These are phyloP conservation scores for Trisateles emortualis DNA, from an alignment of 2,888 invertebrate species.

Conservation along the genomic window DNA sequence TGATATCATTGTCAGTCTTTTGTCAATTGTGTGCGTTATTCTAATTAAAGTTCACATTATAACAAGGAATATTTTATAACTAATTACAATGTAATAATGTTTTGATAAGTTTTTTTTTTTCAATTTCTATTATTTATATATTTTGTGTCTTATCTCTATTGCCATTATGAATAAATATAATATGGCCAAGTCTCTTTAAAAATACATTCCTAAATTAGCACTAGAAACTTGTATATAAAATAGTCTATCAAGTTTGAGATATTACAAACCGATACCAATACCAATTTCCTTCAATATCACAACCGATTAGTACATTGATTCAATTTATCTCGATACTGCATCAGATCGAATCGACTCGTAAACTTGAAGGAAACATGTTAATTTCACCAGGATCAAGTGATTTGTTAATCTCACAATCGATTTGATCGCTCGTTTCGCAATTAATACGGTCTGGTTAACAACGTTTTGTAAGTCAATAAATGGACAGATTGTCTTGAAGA, in stretches of 20 bases:
- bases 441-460: conserved; percentile 49
- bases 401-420: conserved; percentile 60
- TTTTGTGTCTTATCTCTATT: too few species aligned
- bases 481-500: conserved; percentile 27
- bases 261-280: conserved; percentile 8
- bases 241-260: background rate
- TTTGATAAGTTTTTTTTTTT: too few species aligned
- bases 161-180: too few species aligned
- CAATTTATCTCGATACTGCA: conserved; percentile 46
- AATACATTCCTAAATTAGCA: too few species aligned
- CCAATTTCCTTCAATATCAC: conserved; percentile 22
- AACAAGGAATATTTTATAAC: too few species aligned
- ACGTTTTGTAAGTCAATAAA: conserved; percentile 39
- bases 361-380: conserved; percentile 52
- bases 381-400: conserved; percentile 52
- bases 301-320: conserved; percentile 43
- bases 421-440: conserved; percentile 47
- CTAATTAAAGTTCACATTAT: too few species aligned
- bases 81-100: background rate
- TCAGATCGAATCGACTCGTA: conserved; percentile 33
- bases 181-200: too few species aligned
- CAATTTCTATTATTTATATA: too few species aligned
- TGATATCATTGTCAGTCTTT: background rate
- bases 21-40: background rate
- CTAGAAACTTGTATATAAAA: too few species aligned